phyloP scores from a whole-genome alignment of 2,113 vertebrate species.

The Cryptotis parvus region DNA sequence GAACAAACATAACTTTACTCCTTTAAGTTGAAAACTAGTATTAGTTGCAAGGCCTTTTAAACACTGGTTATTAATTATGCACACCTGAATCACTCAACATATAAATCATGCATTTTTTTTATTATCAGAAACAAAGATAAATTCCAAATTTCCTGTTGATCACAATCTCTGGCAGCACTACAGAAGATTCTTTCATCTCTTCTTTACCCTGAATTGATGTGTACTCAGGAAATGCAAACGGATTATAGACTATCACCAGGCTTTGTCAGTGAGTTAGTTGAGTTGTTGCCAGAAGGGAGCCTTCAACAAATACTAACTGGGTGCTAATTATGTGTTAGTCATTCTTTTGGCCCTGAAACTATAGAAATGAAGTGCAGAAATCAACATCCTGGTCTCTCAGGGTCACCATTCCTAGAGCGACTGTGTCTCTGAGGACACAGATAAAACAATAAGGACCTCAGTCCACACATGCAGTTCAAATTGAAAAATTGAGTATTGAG shows the following conservation, averaged over 20 bases:
- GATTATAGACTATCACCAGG: not conserved
- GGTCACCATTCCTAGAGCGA: not conserved
- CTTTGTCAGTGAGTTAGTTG: not conserved
- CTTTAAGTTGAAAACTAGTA: not conserved
- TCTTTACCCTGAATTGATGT: not conserved
- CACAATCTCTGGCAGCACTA: not conserved
- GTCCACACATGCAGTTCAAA: not conserved
- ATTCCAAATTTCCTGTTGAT: not conserved
- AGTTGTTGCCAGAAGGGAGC: not conserved
- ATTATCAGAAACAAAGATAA: not conserved
- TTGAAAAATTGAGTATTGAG: not conserved
- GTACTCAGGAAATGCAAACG: not conserved
- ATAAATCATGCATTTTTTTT: not conserved
- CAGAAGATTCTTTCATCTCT: not conserved
- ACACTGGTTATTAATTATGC: not conserved
- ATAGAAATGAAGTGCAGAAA: not conserved
- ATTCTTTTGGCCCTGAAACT: not conserved
- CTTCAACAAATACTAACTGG: not conserved
- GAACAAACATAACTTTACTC: not conserved
- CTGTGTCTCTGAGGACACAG: not conserved
- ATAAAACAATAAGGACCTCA: too few relatives aligned
- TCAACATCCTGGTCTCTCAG: not conserved
- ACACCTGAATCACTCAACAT: not conserved
- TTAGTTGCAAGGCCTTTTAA: not conserved
- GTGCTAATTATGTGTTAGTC: not conserved